Percentiles rank a stretch among this genome's conserved stretches.
phyloP scores from a whole-genome alignment of 2,113 vertebrate species.

The Scortum barcoo region DNA sequence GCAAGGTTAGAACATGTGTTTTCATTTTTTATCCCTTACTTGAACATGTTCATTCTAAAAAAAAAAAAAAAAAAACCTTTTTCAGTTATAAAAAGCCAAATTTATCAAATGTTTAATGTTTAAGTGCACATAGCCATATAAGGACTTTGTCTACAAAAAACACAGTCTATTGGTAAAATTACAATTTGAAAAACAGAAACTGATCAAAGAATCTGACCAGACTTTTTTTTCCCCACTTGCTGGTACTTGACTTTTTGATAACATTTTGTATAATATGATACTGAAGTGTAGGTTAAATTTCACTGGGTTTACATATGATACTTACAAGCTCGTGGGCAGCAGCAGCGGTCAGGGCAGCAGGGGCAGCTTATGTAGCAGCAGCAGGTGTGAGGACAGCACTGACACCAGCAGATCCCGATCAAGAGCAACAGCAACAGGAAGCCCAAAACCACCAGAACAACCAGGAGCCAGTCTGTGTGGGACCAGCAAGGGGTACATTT shows the following conservation, averaged over 20 bases:
- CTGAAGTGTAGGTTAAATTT: background rate
- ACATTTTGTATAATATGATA: background rate
- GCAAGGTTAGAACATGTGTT: background rate
- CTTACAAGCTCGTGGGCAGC: conserved; percentile 91
- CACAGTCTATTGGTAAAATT: background rate
- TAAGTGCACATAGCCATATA: background rate
- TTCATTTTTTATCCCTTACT: background rate
- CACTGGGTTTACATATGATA: conserved; percentile 37
- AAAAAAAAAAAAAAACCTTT: too few species aligned
- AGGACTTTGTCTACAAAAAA: too few species aligned
- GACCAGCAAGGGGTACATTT: background rate
- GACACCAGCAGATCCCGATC: conserved; percentile 93
- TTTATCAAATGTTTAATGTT: background rate
- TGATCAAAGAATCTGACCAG: background rate
- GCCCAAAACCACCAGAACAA: conserved; percentile 88
- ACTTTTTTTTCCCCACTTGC: background rate
- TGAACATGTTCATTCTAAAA: background rate
- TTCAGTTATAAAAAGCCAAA: too few species aligned
- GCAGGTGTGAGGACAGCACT: conserved; percentile 94
- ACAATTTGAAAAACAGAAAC: background rate
- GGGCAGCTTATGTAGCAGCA: conserved; percentile 94
- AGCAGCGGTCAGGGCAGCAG: conserved; percentile 92
- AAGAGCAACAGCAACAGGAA: conserved; percentile 87
- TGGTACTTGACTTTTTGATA: background rate
- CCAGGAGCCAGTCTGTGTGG: conserved; percentile 90